These are phyloP conservation scores for Podarcis cretensis DNA, from an alignment of 2,113 vertebrate species.

Conservation along the genomic window DNA sequence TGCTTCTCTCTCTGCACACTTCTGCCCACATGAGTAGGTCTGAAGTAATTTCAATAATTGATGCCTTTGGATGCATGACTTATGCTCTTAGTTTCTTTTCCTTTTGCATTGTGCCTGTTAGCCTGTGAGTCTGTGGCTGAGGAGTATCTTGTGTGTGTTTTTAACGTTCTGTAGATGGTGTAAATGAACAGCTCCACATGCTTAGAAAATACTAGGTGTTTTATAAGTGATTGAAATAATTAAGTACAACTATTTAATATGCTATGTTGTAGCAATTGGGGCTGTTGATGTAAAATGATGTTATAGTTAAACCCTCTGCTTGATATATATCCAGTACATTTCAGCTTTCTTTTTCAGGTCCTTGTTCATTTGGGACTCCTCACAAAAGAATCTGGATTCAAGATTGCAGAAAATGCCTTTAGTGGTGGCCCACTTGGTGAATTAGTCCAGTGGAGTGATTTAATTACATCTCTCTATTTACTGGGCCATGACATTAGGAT, in stretches of 20 bases:
- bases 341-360: conserved; percentile 78
- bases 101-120: background rate
- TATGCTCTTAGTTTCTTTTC: background rate
- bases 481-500: conserved; percentile 96
- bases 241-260: background rate
- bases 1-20: background rate
- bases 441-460: conserved; percentile 99
- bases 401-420: conserved; percentile 99
- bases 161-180: background rate
- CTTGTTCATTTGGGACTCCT: conserved; percentile 96
- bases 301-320: background rate
- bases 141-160: background rate
- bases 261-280: too few species aligned
- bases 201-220: background rate
- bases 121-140: background rate
- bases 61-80: background rate
- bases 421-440: conserved; percentile 96
- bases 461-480: conserved; percentile 98
- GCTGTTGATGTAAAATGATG: background rate
- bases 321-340: background rate
- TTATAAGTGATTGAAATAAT: background rate
- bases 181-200: too few species aligned
- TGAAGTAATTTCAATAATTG: background rate
- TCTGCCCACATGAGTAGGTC: background rate
- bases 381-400: conserved; percentile 99